Percentiles rank a stretch among this genome's conserved stretches.
phyloP scores from a whole-genome alignment of 2,888 invertebrate genomes.

The Plagodis dolabraria region DNA sequence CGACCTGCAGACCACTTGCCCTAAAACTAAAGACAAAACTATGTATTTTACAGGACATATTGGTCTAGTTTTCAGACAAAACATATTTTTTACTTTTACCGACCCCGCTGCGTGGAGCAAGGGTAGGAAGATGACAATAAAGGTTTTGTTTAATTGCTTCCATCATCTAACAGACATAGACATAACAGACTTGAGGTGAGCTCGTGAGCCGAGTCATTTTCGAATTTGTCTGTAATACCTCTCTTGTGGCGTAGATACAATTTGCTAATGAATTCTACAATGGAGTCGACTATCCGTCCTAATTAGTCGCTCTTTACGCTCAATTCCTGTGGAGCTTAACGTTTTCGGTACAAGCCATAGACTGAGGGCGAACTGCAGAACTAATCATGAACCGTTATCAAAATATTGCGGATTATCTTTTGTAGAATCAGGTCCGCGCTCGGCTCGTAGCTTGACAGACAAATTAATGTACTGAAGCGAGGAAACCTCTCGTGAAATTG shows the following conservation, averaged over 20 bases:
- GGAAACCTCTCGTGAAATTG: conserved; percentile 71
- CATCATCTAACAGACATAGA: too few relatives aligned
- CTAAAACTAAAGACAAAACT: too few relatives aligned
- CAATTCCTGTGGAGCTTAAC: conserved; percentile 61
- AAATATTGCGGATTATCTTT: conserved; percentile 37
- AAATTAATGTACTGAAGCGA: conserved; percentile 68
- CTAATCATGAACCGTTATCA: conserved; percentile 24
- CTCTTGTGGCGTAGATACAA: conserved; percentile 51
- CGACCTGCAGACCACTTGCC: too few relatives aligned
- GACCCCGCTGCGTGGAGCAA: too few relatives aligned
- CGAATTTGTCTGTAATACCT: conserved; percentile 53
- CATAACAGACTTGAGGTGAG: conserved; percentile 10
- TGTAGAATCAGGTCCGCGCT: conserved; percentile 39
- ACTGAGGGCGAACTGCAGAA: conserved; percentile 40
- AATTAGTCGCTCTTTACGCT: conserved; percentile 70
- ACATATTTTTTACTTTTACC: too few relatives aligned
- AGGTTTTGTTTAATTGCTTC: too few relatives aligned
- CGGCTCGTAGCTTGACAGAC: conserved; percentile 56
- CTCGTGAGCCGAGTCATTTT: conserved; percentile 43
- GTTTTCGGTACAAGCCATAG: conserved; percentile 51
- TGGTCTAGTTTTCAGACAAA: too few relatives aligned
- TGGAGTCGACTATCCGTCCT: conserved; percentile 66
- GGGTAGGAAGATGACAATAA: too few relatives aligned
- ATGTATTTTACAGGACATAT: too few relatives aligned
- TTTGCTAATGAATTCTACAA: conserved; percentile 71